Conservation (phyloP, 1,140 invertebrate genomes). For the Lasioglossum baleicum region DNA sequence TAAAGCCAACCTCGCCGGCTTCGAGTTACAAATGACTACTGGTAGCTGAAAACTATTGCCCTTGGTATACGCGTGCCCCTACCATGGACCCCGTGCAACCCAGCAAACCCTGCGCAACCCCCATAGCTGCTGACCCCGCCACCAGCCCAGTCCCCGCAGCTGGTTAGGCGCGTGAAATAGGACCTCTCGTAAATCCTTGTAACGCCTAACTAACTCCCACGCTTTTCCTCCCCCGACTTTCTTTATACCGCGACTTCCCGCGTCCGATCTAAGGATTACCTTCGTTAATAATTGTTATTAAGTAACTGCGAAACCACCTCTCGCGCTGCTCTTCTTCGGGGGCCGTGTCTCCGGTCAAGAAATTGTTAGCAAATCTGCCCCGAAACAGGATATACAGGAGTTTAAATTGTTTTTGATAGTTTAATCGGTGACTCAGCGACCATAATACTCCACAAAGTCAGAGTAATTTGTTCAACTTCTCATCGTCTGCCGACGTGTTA, state of each 20-base stretch:
- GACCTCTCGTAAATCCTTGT: constrained; percentile 65
- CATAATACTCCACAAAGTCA: no score
- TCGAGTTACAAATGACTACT: constrained; percentile 71
- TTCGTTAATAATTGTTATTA: constrained; percentile 69
- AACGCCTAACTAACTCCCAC: constrained; percentile 57
- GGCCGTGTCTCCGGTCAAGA: no score
- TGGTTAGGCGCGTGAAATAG: constrained; percentile 64
- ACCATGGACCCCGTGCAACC: not conserved
- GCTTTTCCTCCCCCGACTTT: constrained; percentile 21
- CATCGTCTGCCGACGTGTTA: no score
- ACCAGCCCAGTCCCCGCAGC: constrained; percentile 25
- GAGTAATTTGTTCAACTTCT: no score
- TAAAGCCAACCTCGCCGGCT: constrained; percentile 61
- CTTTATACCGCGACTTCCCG: constrained; percentile 19
- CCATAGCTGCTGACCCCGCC: constrained; percentile 27
- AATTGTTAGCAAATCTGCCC: no score
- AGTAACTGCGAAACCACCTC: constrained; percentile 33
- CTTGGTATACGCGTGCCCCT: constrained; percentile 35
- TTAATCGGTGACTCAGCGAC: no score
- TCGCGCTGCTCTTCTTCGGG: no score
- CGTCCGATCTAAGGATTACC: constrained; percentile 48
- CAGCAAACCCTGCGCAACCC: not conserved
- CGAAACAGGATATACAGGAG: no score
- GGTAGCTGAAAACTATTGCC: constrained; percentile 68
- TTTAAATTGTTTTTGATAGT: no score